Evolutionary conservation across 1,140 invertebrate genomes (phyloP), one percentile per base, ranked within the genome.

Genomic region (Cecropterus lyciades): DNA sequence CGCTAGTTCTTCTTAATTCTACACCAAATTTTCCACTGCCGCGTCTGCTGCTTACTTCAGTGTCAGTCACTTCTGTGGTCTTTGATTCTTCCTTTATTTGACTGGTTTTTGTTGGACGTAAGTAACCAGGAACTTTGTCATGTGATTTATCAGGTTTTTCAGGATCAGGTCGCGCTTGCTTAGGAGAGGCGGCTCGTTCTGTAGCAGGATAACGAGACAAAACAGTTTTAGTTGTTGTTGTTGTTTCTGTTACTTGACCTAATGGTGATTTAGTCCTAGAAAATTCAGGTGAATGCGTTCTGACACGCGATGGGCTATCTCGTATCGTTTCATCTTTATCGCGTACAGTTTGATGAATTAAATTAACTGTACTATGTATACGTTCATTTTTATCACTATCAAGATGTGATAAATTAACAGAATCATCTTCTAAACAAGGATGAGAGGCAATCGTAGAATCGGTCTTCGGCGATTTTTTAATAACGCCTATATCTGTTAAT

Each of bases 21-120:
- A 95, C 93, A 33, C 95, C 95, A 76, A 95, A 95, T 72, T 95
- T 95, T 0, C 94, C 94, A 59, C 92, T 89, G 6, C 93, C 92
- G 62, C 92, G 83, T 49, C 91, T 82, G 45, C 84, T 92, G 62
- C 85, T 92, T 8, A 89, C 77, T 72, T 88, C 87, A 9, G 57
- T 70, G 17, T 88, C 87, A 15, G 46, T 62, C 15, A 20, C 20
- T 30, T 89, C 85, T 9, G 59, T 49, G 16, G 69, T 42, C 57
- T 82, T 84, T 7, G 70, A 66, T 70, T 89, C 88, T 67, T 91
- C 85, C 65, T 83, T 88, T 8, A 75, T 75, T 64, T 85, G 86
- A 64, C 81, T 88, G 5, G 85, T 88, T 73, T 87, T 87, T 4
- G 87, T 92, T 9, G 87, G 80, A 8, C 82, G 70, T 68, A 84